phyloP scores from a whole-genome alignment of 2,797 vertebrate genomes.

The Lerista edwardsae region DNA sequence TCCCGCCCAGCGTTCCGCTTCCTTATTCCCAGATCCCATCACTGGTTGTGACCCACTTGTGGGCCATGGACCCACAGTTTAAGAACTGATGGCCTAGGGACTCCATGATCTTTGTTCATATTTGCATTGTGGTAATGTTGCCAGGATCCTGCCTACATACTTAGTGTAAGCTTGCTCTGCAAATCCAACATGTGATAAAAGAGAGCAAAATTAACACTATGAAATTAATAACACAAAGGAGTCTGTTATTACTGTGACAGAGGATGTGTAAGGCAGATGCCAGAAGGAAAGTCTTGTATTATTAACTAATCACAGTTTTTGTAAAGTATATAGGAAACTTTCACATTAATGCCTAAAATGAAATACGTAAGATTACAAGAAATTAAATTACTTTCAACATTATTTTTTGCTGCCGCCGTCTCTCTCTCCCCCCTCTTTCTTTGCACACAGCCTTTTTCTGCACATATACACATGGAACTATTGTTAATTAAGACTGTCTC shows the following conservation, averaged over 20 bases:
- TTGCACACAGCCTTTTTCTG: conserved; percentile 34
- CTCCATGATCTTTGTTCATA: conserved; percentile 35
- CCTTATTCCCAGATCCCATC: too few relatives aligned
- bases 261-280: conserved; percentile 22
- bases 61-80: too few relatives aligned
- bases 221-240: neutral
- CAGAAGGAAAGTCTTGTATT: conserved; percentile 44
- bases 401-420: conserved; percentile 74
- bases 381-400: conserved; percentile 78
- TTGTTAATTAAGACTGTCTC: conserved; percentile 97
- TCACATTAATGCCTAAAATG: conserved; percentile 60
- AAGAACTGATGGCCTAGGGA: neutral
- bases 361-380: conserved; percentile 82
- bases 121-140: conserved; percentile 29
- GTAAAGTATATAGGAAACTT: conserved; percentile 49
- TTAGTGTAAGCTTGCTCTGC: neutral
- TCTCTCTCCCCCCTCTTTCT: conserved; percentile 18
- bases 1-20: too few relatives aligned
- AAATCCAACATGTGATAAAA: conserved; percentile 34
- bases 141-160: conserved; percentile 30
- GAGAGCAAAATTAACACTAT: neutral
- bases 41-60: too few relatives aligned
- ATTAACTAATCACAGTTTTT: conserved; percentile 55
- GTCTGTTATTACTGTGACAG: conserved; percentile 24
- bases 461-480: conserved; percentile 73